Evolutionary conservation across 1,140 invertebrate genomes (phyloP).

Genomic region (Nephila pilipes): DNA sequence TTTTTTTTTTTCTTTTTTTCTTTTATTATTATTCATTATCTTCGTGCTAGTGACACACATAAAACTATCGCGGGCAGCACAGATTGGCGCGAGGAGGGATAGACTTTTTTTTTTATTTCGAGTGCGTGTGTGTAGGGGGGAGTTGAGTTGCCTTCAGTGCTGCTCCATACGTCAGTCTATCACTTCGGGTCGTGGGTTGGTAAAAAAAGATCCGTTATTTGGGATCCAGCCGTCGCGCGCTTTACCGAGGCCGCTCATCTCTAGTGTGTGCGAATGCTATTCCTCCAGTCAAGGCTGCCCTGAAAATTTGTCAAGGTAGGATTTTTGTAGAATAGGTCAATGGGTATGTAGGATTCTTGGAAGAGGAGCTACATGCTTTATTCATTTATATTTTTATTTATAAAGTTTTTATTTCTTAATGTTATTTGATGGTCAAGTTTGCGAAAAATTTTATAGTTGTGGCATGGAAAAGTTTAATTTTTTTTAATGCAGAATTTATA

Average conservation of each 20-base stretch:
- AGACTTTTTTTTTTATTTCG: neutral
- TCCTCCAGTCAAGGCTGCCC: neutral
- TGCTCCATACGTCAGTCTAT: neutral
- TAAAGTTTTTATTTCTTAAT: too few species aligned
- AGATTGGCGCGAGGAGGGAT: neutral
- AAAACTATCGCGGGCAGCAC: neutral
- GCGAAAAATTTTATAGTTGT: too few species aligned
- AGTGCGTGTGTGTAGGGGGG: neutral
- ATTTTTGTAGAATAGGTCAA: neutral
- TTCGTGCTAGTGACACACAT: constrained; percentile 60
- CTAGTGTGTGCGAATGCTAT: too few species aligned
- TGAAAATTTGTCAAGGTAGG: neutral
- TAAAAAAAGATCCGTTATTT: neutral
- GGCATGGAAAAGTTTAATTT: too few species aligned
- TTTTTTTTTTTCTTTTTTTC: neutral
- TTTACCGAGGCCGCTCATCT: neutral
- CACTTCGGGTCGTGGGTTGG: neutral
- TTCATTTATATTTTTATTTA: too few species aligned
- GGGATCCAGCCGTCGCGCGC: neutral
- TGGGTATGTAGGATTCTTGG: neutral
- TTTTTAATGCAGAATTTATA: too few species aligned
- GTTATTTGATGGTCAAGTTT: too few species aligned
- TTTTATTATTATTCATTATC: neutral
- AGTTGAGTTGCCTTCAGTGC: neutral
- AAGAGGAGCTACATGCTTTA: neutral